Percentiles rank a stretch among this genome's conserved stretches.
Conservation (phyloP, 1,140 invertebrate species). For the Thrips palmi region DNA sequence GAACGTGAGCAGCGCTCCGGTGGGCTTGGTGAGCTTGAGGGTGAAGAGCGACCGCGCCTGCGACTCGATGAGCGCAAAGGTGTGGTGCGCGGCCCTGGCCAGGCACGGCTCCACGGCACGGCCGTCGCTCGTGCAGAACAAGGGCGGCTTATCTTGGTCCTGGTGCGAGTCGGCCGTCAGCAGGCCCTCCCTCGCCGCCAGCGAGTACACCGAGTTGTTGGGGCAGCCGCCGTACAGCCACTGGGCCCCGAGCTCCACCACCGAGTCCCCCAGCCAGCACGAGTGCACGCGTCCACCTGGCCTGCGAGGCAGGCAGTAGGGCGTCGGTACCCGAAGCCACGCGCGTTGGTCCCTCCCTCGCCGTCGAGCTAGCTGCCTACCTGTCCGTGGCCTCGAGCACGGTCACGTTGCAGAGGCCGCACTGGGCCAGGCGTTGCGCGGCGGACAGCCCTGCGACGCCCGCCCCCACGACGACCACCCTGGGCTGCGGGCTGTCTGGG, state of each 20-base stretch:
- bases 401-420: slow-evolving; percentile 45
- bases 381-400: slow-evolving; percentile 56
- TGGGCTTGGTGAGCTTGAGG: too few relatives aligned
- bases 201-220: slow-evolving; percentile 40
- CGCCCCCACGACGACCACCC: slow-evolving; percentile 49
- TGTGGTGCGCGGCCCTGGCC: slow-evolving; percentile 38
- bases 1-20: too few relatives aligned
- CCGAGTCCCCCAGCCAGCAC: slow-evolving; percentile 47
- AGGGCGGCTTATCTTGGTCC: slow-evolving; percentile 27
- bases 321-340: not conserved
- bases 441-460: slow-evolving; percentile 59
- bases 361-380: too few relatives aligned
- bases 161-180: slow-evolving; percentile 28
- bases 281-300: slow-evolving; percentile 54
- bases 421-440: slow-evolving; percentile 43
- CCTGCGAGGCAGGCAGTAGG: slow-evolving; percentile 19
- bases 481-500: slow-evolving; percentile 25
- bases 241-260: slow-evolving; percentile 50
- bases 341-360: too few relatives aligned
- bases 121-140: slow-evolving; percentile 45
- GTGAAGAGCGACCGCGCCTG: too few relatives aligned
- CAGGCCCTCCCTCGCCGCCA: slow-evolving; percentile 42
- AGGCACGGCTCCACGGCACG: slow-evolving; percentile 37
- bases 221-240: slow-evolving; percentile 41
- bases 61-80: slow-evolving; percentile 39